These are phyloP conservation scores for Procambarus clarkii DNA, from an alignment of 1,140 invertebrate species.

Conservation along the genomic window DNA sequence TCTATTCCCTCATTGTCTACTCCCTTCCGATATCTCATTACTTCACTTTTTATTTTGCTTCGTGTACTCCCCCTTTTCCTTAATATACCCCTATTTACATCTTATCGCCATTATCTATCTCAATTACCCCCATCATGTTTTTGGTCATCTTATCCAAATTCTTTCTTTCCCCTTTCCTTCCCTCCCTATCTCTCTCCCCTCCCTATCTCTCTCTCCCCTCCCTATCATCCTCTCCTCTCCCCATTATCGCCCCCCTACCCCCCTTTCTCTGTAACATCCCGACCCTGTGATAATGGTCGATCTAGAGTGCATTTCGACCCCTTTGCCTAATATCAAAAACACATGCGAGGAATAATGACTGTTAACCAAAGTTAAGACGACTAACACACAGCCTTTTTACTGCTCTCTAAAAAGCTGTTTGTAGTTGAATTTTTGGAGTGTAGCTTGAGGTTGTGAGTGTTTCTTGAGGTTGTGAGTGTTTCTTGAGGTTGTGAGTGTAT, in stretches of 20 bases:
- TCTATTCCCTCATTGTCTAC: not conserved
- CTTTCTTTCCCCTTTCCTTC: not conserved
- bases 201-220: not conserved
- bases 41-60: not conserved
- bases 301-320: conserved; percentile 28
- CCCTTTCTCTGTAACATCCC: not conserved
- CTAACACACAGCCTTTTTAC: too few relatives aligned
- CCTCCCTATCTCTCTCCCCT: not conserved
- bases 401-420: too few relatives aligned
- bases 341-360: conserved; percentile 29
- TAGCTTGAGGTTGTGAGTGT: too few relatives aligned
- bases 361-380: too few relatives aligned
- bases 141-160: too few relatives aligned
- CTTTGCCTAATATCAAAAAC: conserved; percentile 48
- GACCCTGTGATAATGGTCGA: conserved; percentile 5
- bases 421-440: too few relatives aligned
- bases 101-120: not conserved
- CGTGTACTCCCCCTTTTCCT: not conserved
- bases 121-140: too few relatives aligned
- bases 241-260: not conserved
- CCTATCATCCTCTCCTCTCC: not conserved
- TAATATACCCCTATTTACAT: not conserved
- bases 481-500: too few relatives aligned
- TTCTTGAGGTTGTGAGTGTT: too few relatives aligned
- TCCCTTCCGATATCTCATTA: not conserved